Percentiles rank a stretch among this genome's conserved stretches.
Evolutionary conservation across 2,888 invertebrate species (phyloP).

Genomic region (Drepana falcataria): DNA sequence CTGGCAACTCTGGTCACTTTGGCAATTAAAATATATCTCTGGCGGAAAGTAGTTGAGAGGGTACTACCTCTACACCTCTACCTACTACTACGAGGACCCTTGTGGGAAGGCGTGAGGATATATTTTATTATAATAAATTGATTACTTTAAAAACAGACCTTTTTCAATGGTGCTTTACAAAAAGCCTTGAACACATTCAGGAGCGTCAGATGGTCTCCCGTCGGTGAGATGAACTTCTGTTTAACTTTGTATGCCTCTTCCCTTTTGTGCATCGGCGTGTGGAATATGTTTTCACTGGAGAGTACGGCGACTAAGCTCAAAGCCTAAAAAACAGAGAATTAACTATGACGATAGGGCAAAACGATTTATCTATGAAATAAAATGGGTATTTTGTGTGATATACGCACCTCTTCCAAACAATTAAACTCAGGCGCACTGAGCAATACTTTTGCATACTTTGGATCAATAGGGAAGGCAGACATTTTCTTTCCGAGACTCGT

Average conservation of each 20-base stretch:
- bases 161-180: constrained; percentile 83
- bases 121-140: too few species aligned
- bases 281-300: constrained; percentile 92
- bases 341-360: constrained; percentile 14
- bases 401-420: constrained; percentile 84
- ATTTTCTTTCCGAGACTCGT: constrained; percentile 90
- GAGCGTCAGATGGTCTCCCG: constrained; percentile 95
- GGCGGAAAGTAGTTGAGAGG: too few species aligned
- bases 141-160: constrained; percentile 48
- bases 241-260: constrained; percentile 86
- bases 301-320: constrained; percentile 91
- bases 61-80: too few species aligned
- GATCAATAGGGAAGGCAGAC: constrained; percentile 95
- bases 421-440: constrained; percentile 86
- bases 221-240: constrained; percentile 88
- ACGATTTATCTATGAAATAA: too few species aligned
- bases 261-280: constrained; percentile 85
- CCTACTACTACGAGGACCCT: too few species aligned
- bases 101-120: too few species aligned
- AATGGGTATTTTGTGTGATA: background rate
- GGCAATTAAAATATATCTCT: too few species aligned
- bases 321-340: constrained; percentile 62
- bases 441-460: constrained; percentile 89
- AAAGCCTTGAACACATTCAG: constrained; percentile 92
- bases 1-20: too few species aligned